These are phyloP conservation scores for Moxostoma hubbsi DNA, from an alignment of 2,797 vertebrate species.

Conservation along the genomic window DNA sequence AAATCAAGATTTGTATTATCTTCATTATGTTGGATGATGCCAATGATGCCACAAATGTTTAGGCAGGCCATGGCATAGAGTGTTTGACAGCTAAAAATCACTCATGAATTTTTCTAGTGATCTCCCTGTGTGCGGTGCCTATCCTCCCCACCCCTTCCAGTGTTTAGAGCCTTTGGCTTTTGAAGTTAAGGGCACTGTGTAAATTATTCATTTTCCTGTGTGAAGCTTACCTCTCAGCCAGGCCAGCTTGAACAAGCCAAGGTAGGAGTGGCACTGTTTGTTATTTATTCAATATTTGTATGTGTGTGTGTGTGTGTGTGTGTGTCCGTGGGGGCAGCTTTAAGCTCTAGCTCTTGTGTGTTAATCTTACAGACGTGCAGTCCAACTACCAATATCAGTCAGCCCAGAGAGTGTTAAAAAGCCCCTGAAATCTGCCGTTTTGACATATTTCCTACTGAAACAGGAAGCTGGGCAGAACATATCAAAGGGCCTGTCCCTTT, in stretches of 20 bases:
- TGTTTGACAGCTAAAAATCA: constrained; percentile 25
- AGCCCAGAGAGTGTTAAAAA: not conserved
- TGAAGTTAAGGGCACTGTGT: constrained; percentile 76
- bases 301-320: constrained; percentile 11
- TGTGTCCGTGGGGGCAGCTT: constrained; percentile 24
- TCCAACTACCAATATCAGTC: not conserved
- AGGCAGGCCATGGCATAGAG: constrained; percentile 8
- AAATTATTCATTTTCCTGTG: constrained; percentile 79
- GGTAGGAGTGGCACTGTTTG: constrained; percentile 56
- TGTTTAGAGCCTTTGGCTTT: constrained; percentile 75
- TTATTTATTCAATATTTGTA: constrained; percentile 44
- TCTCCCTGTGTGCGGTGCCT: not conserved
- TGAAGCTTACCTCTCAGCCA: constrained; percentile 69
- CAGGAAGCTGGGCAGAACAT: no score
- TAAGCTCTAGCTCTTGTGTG: constrained; percentile 29
- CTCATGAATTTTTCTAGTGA: not conserved
- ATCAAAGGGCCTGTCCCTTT: no score
- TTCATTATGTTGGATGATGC: constrained; percentile 5
- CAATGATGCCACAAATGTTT: constrained; percentile 30
- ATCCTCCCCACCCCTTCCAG: constrained; percentile 50
- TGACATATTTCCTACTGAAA: no score
- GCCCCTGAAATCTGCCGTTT: no score
- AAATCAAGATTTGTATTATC: not conserved
- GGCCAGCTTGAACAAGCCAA: constrained; percentile 68
- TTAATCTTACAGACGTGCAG: constrained; percentile 38